Evolutionary conservation across 2,113 vertebrate genomes (phyloP), one percentile per base, ranked within the genome.

Genomic region (Motacilla alba): DNA sequence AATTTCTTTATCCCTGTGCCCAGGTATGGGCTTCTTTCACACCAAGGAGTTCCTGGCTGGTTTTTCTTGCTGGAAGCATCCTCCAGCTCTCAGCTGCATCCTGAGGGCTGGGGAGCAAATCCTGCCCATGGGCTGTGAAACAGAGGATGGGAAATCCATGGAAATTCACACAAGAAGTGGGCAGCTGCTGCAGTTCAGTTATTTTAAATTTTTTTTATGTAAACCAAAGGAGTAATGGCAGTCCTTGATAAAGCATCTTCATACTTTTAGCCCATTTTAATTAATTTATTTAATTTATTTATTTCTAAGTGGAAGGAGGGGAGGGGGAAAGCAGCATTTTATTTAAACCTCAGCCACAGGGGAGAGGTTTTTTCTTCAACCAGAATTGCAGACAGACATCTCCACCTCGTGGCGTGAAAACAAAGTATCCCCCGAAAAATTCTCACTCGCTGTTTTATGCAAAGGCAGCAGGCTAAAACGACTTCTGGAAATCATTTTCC

Each of bases 381-480:
- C 63, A 9, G 17, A 41, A 41, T 1, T 35, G 39, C 63, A 39
- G 50, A 82, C 3, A 27, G 43, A 76, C 2, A 2, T 66, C 96
- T 55, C 96, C 96, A 88, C 90, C 96, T 88, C 6, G 72, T 93
- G 96, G 96, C 3, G 1, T 12, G 37, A 93, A 53, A 50, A 9
- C 4, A 59, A 83, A 93, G 28, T 4, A 23, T 3, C 58, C 9
- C 30, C 7, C 4, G 1, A 35, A 72, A 73, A 62, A 56, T 1
- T 17, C 41, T 6, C 15, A 62, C 8, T 26, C 4, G 22, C 7
- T 53, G 0, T 14, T 86, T 58, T 4, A 19, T 11, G n/a, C n/a
- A 9, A 53, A 35, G 17, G 39, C 27, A 70, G 11, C 6, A 1
- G 1, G 4, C 12, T 49, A n/a, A 90, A 73, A 21, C 49, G 0